These are phyloP conservation scores for Callithrix jacchus DNA, from an alignment of 2,113 vertebrate genomes.

Conservation along the genomic window DNA sequence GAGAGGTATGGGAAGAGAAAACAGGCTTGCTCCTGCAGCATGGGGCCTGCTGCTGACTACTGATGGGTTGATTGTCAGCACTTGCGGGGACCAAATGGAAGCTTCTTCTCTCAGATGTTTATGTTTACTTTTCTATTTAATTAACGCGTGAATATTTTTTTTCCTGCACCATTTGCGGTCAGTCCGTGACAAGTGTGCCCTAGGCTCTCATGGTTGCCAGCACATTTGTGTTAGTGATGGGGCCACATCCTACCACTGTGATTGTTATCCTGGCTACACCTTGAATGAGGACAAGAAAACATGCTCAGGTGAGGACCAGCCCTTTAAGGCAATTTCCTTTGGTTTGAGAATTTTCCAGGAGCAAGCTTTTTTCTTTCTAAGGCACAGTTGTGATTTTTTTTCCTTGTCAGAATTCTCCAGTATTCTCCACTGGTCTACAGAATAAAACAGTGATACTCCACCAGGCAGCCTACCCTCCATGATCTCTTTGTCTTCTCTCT, in stretches of 20 bases:
- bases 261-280: conserved; percentile 87
- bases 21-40: fast-evolving
- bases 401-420: not conserved
- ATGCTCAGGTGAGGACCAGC: conserved; percentile 83
- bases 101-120: not conserved
- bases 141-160: not conserved
- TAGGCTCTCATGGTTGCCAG: conserved; percentile 89
- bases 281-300: conserved; percentile 92
- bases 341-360: not conserved
- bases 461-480: not conserved
- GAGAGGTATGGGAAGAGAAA: not conserved
- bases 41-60: fast-evolving
- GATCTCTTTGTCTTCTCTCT: not conserved
- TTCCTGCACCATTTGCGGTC: fast-evolving
- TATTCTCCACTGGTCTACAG: not conserved
- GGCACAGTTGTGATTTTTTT: not conserved
- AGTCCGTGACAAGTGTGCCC: conserved; percentile 87
- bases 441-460: not conserved
- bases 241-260: conserved; percentile 87
- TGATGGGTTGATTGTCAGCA: not conserved
- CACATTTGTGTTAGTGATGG: conserved; percentile 89
- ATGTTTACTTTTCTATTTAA: not conserved
- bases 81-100: fast-evolving
- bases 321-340: not conserved
- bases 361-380: not conserved